Conservation (phyloP, 2,797 vertebrate genomes). For the Neosilurus hyrtlii region DNA sequence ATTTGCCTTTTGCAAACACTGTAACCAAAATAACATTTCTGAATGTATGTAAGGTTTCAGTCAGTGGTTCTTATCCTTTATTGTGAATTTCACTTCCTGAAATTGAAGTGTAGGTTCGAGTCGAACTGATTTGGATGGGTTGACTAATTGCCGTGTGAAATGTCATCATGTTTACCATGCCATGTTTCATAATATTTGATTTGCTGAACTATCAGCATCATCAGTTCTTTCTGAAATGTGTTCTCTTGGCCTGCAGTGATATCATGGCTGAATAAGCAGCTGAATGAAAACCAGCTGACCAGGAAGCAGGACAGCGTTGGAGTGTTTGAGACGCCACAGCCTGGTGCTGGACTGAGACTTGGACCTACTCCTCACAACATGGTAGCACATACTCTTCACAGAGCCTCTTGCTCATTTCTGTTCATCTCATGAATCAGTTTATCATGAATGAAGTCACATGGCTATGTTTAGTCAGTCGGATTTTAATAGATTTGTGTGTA, state of each 20-base stretch:
- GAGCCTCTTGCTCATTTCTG: not conserved
- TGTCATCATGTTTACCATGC: not conserved
- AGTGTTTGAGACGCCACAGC: constrained; percentile 59
- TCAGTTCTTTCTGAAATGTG: not conserved
- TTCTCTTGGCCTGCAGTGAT: constrained; percentile 78
- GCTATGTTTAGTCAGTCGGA: not conserved
- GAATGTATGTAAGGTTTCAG: not conserved
- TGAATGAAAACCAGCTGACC: constrained; percentile 85
- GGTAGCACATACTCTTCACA: constrained; percentile 48
- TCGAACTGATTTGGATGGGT: not conserved
- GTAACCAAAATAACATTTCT: not conserved
- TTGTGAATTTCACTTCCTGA: not conserved
- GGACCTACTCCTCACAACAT: constrained; percentile 61
- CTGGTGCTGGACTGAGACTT: constrained; percentile 64
- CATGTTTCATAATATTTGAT: not conserved
- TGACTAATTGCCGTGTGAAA: not conserved
- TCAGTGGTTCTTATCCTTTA: not conserved
- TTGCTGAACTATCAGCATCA: not conserved
- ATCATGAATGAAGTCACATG: not conserved
- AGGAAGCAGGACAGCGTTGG: constrained; percentile 72
- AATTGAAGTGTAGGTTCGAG: not conserved
- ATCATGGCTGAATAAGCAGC: constrained; percentile 91
- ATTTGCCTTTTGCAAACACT: not conserved
- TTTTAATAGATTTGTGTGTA: not conserved
- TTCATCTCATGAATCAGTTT: not conserved